A percentile compares a stretch with the other conserved stretches of the same genome.
Evolutionary conservation across 2,113 vertebrate species (phyloP).

Genomic region (Rhizomys pruinosus): DNA sequence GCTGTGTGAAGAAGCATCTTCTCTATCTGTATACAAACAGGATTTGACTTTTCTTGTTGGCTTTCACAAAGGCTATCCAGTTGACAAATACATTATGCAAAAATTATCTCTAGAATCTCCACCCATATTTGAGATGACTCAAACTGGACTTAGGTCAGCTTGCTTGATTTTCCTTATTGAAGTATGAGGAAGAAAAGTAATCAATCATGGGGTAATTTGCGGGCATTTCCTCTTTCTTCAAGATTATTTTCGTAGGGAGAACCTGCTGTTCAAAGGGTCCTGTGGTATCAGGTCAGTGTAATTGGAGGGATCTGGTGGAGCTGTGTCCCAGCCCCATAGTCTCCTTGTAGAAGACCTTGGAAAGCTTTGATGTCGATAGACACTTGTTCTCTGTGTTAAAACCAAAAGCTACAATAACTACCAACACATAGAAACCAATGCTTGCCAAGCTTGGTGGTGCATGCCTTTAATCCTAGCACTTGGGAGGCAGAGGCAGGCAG

Average conservation of each 20-base stretch:
- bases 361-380: background rate
- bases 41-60: background rate
- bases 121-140: background rate
- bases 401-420: background rate
- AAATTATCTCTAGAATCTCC: background rate
- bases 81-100: background rate
- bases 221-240: background rate
- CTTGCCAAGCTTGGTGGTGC: too few species aligned
- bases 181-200: background rate
- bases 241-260: background rate
- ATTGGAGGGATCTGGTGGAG: fast-evolving
- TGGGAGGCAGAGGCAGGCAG: too few species aligned
- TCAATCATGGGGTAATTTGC: background rate
- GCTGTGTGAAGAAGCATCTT: background rate
- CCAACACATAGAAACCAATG: too few species aligned
- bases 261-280: background rate
- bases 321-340: fast-evolving
- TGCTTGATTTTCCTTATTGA: background rate
- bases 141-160: background rate
- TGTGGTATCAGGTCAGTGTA: too few species aligned
- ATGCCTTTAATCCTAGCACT: too few species aligned
- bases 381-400: background rate
- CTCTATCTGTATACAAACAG: background rate
- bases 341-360: fast-evolving
- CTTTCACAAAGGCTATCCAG: background rate